Conservation (phyloP, 2,888 invertebrate species). For the Chalcis sispes region DNA sequence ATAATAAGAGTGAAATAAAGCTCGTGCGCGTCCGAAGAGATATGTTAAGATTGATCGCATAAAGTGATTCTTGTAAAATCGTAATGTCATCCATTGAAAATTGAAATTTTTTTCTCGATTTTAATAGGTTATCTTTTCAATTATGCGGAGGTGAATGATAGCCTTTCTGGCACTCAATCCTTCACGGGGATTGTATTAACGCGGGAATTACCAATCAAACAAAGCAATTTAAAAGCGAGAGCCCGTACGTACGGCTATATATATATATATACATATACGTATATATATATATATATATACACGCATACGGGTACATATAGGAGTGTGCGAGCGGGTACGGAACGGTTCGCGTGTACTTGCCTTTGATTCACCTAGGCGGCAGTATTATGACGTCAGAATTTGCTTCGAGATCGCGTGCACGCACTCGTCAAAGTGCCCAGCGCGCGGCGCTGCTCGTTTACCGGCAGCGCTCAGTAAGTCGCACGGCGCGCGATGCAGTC, state of each 20-base stretch:
- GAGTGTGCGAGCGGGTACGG: slow-evolving; percentile 21
- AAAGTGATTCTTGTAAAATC: slow-evolving; percentile 32
- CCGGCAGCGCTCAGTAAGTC: slow-evolving; percentile 70
- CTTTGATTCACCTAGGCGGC: slow-evolving; percentile 73
- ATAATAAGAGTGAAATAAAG: not conserved
- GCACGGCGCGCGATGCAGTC: slow-evolving; percentile 15
- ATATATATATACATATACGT: too few relatives aligned
- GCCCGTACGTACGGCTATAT: slow-evolving; percentile 60
- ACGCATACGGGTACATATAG: slow-evolving; percentile 52
- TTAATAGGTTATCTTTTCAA: slow-evolving; percentile 53
- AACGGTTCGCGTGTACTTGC: slow-evolving; percentile 70
- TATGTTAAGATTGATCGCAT: slow-evolving; percentile 23
- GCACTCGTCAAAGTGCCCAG: slow-evolving; percentile 71
- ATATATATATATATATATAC: too few relatives aligned
- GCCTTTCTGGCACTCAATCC: slow-evolving; percentile 47
- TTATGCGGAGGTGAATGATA: slow-evolving; percentile 51
- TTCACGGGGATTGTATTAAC: slow-evolving; percentile 46
- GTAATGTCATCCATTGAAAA: slow-evolving; percentile 39
- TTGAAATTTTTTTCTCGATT: slow-evolving; percentile 40
- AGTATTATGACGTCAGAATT: slow-evolving; percentile 74
- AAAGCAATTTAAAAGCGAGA: slow-evolving; percentile 71
- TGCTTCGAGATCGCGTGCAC: slow-evolving; percentile 72
- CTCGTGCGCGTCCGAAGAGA: not conserved
- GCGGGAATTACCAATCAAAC: slow-evolving; percentile 67
- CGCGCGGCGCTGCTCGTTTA: slow-evolving; percentile 45